Base-by-base conservation (phyloP, 2,888 invertebrate genomes). In the Lomographa bimaculata region DNA sequence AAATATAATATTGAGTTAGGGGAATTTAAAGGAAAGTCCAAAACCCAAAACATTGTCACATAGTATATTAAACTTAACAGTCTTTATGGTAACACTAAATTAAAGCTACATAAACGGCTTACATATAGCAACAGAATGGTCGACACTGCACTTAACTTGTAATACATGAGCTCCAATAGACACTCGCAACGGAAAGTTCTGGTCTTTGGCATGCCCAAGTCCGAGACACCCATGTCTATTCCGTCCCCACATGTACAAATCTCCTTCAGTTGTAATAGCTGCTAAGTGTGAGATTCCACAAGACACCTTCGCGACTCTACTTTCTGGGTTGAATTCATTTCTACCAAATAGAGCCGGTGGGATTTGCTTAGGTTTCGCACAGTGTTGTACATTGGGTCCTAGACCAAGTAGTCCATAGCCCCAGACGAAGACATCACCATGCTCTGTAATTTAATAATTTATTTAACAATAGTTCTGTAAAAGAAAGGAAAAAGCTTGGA, bases 331-430 rank as follows among this genome's bases (percentile, higher is more conserved):
- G 56, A 97, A 96, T 52, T 95, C 94, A 69, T 96, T 98, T 6
- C 91, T 80, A 0, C 98, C 98, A 75, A 98, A 98, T 7, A 98
- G 81, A 0, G 94, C 91, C 2, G 93, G 84, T 2, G 98, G 95
- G 38, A 99, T 91, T 46, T 90, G 82, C 24, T 93, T 91, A 0
- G 98, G 98, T 43, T 79, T 84, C 0, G 79, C 65, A 0, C 93
- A 84, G 32, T 91, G 90, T 34, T 93, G 91, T 0, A 94, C 93
- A 34, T 91, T 87, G 0, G 98, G 98, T 0, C 98, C 98, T 16
- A 94, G 91, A 0, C 98, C 98, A 16, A 99, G 85, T 35, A 98
- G 90, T 16, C 99, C 99, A 73, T 91, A 98, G 2, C 99, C 98
- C 98, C 98, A 99, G 0, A 95, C 94, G 71, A 93, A 98, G 0